Base-by-base conservation (phyloP, 2,113 vertebrate genomes). In the Eclectus roratus region DNA sequence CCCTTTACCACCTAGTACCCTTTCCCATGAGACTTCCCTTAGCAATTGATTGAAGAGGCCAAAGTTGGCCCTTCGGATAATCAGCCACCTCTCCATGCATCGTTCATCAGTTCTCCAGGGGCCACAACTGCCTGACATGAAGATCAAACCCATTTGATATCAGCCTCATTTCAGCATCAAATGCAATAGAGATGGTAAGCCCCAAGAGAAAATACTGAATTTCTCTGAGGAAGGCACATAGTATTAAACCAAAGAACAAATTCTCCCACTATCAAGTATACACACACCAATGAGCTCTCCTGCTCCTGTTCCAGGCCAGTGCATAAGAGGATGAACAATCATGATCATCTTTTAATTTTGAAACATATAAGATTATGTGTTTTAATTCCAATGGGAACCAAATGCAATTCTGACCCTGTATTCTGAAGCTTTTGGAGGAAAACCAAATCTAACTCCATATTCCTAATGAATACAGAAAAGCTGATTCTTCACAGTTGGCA, bases 401-500 rank as follows among this genome's bases (percentile, higher is more conserved):
- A 81, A 89, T 46, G 16, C 19, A 60, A 16, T 86, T 85, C 77
- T 76, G 29, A 81, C 81, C 29, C 53, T 80, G 17, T 31, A 49
- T 86, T 78, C 66, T 50, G 70, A 73, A 76, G 53, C 31, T 91
- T 81, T 65, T 85, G 74, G 88, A 89, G 18, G 63, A 82, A 82
- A 93, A 46, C 5, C 44, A 85, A 82, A 83, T 81, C 43, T 55
- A 74, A 55, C 29, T 81, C 60, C 13, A 7, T 81, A 49, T 58
- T 79, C 56, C n/a, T 92, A 95, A 91, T 65, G 65, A 95, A 93
- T 65, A 82, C 17, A 87, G 60, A 94, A 77, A 94, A 76, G 47
- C 17, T 92, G 65, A 87, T 91, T 84, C 70, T 92, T 91, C 63
- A 85, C 47, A 94, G 61, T 23, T 95, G 84, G 70, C 87, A 87